These are phyloP conservation scores for Napeogenes inachia DNA, from an alignment of 2,888 invertebrate species.

Conservation along the genomic window DNA sequence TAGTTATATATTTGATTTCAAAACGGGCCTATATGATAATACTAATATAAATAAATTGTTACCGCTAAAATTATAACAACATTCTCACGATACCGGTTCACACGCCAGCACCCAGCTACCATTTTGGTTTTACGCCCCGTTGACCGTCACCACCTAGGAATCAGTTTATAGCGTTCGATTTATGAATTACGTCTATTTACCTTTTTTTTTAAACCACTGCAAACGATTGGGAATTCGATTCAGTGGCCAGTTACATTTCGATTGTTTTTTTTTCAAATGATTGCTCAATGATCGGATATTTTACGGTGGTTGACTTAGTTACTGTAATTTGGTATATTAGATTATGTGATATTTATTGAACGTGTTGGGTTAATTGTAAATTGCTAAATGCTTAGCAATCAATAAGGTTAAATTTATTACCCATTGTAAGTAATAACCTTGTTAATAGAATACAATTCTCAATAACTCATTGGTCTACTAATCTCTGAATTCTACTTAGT, in stretches of 20 bases:
- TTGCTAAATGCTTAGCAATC: no score
- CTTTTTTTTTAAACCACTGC: conserved; percentile 28
- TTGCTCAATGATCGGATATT: conserved; percentile 9
- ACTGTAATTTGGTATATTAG: no score
- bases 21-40: conserved; percentile 9
- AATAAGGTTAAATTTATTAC: no score
- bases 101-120: conserved; percentile 60
- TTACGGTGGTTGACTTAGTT: conserved; percentile 1
- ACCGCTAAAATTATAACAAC: conserved; percentile 42
- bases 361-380: no score
- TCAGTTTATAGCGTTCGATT: conserved; percentile 40
- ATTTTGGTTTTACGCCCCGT: conserved; percentile 70
- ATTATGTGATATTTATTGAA: no score
- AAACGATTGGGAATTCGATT: conserved; percentile 36
- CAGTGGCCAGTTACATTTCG: conserved; percentile 30
- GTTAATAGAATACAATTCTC: no score
- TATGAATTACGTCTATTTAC: conserved; percentile 38
- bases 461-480: no score
- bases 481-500: no score
- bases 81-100: conserved; percentile 64
- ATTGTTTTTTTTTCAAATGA: conserved; percentile 20
- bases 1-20: conserved; percentile 10
- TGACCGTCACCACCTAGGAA: conserved; percentile 42
- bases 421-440: no score
- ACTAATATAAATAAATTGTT: conserved; percentile 9